Evolutionary conservation across 1,140 invertebrate genomes (phyloP).

Genomic region (Dendrolimus punctatus): DNA sequence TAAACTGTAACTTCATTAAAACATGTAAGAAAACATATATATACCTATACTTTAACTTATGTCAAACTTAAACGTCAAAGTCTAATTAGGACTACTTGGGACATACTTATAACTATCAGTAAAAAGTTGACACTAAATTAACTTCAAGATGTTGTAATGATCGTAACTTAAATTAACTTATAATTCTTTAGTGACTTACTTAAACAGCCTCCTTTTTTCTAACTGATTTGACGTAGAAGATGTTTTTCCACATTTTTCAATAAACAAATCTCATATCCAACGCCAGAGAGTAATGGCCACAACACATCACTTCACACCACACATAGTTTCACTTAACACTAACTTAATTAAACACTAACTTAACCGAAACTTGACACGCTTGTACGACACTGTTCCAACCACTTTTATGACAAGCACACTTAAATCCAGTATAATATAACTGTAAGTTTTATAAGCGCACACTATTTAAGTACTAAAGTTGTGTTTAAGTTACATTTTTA

Average conservation of each 20-base stretch:
- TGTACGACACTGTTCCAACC: conserved; percentile 15
- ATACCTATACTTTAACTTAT: too few species aligned
- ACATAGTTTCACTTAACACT: conserved; percentile 25
- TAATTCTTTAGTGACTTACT: conserved; percentile 26
- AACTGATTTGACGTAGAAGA: conserved; percentile 58
- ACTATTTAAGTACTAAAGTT: neutral
- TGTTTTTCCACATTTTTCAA: conserved; percentile 59
- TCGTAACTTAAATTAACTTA: neutral
- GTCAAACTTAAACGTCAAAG: too few species aligned
- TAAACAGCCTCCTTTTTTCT: conserved; percentile 59
- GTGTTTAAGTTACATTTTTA: conserved; percentile 1
- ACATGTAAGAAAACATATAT: too few species aligned
- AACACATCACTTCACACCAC: conserved; percentile 16
- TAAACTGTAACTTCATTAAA: too few species aligned
- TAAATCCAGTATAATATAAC: neutral
- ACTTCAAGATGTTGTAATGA: too few species aligned
- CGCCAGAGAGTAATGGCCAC: conserved; percentile 12
- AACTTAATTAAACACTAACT: conserved; percentile 22
- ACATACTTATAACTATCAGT: too few species aligned
- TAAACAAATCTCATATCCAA: conserved; percentile 40
- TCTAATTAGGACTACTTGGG: too few species aligned
- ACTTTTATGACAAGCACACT: neutral
- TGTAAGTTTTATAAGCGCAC: neutral
- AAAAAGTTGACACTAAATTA: too few species aligned
- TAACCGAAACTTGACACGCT: conserved; percentile 23